Evolutionary conservation across 2,113 vertebrate genomes (phyloP), one percentile per base, ranked within the genome.

Genomic region (Neopipo cinnamomea): DNA sequence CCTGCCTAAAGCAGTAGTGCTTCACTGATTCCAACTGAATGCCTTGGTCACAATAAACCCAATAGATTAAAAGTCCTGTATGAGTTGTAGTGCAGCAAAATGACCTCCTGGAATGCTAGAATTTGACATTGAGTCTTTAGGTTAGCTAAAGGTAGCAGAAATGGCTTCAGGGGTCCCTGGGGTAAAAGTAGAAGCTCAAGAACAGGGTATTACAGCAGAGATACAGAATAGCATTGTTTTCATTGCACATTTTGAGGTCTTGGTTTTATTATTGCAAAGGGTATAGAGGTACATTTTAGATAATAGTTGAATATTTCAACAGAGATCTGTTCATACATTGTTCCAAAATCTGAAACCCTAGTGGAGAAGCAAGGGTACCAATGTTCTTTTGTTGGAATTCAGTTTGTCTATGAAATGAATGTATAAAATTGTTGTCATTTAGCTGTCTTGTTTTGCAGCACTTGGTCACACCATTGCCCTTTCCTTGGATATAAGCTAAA

Each of bases 401-500:
- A 68, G 52, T 89, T 93, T 89, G 33, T 76, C 44, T 84, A 1
- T 74, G 19, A 65, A 89, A 76, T 68, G 14, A 65, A 73, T 59
- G 13, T 39, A 37, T 68, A 81, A 77, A 77, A 71, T 86, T 95
- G 39, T 70, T 95, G 72, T 93, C 39, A 61, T 88, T 89, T 95
- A 82, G 61, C 53, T 6, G 2, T 82, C 84, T 89, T 83, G 46
- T 89, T 72, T 68, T 81, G 73, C 27, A 92, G 71, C 66, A 61
- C 33, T 92, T 93, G 74, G 63, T 92, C 89, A 76, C 68, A 72
- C 35, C 33, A 27, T 42, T 94, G 65, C 72, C 62, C 66, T 94
- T 87, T 93, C 71, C 72, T 91, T 92, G 81, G 50, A 28, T 93
- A 17, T 42, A 37, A 94, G 35, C 58, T 94, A 85, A 81, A 93